A percentile compares a stretch with the other conserved stretches of the same genome.
These are phyloP conservation scores for Nomada goodeniana DNA, from an alignment of 2,888 invertebrate species.

Conservation along the genomic window DNA sequence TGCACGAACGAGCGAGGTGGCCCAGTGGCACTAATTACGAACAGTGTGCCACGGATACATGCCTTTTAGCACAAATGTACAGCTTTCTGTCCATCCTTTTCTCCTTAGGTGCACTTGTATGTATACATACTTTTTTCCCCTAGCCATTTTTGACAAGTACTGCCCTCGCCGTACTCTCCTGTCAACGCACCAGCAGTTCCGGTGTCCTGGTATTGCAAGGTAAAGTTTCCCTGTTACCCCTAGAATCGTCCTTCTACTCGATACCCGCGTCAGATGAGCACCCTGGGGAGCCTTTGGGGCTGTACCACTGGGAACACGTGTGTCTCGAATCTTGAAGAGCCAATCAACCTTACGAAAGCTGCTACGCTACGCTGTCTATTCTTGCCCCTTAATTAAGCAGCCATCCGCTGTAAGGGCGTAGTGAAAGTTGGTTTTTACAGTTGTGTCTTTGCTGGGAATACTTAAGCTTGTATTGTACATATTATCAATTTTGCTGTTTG, in stretches of 20 bases:
- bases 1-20: slow-evolving; percentile 49
- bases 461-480: not conserved
- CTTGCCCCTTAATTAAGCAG: slow-evolving; percentile 58
- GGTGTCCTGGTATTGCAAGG: slow-evolving; percentile 39
- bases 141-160: not conserved
- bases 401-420: slow-evolving; percentile 7
- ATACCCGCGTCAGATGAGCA: slow-evolving; percentile 30
- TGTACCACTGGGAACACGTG: slow-evolving; percentile 53
- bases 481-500: not conserved
- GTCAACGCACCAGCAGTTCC: not conserved
- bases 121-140: not conserved
- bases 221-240: slow-evolving; percentile 57
- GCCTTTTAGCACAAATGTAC: slow-evolving; percentile 23
- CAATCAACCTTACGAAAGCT: slow-evolving; percentile 64
- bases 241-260: slow-evolving; percentile 45
- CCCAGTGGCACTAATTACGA: slow-evolving; percentile 63
- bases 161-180: not conserved
- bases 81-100: not conserved
- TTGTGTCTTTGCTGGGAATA: slow-evolving; percentile 1
- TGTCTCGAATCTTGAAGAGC: slow-evolving; percentile 62
- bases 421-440: not conserved
- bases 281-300: slow-evolving; percentile 57
- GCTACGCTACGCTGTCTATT: slow-evolving; percentile 43
- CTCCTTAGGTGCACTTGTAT: not conserved
- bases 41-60: slow-evolving; percentile 41